Base-by-base conservation (phyloP, 2,113 vertebrate species). In the Platycercus adscitus region DNA sequence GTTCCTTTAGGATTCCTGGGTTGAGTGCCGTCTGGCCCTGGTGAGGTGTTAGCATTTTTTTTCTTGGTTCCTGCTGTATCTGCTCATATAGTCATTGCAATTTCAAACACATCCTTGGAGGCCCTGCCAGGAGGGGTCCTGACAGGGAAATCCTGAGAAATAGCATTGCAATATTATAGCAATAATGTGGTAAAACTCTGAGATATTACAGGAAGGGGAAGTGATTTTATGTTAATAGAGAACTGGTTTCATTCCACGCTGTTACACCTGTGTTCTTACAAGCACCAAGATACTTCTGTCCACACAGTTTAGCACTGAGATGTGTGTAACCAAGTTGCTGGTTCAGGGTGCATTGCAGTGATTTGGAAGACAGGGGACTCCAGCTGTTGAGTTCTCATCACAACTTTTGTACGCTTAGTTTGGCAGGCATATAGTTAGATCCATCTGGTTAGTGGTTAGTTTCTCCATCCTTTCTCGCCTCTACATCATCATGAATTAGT, bases 21-120 rank as follows among this genome's bases (percentile, higher is more conserved):
- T 79, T 82, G 73, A 52, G 43, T 63, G 43, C 88, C 33, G 2
- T 93, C 94, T 96, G 90, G 79, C 86, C 71, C 68, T 5, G 19
- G 79, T 23, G 88, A 88, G 68, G 56, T 90, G 49, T 25, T 88
- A 49, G 8, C 3, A 0, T 66, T 86, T 80, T 44, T 77, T 82
- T 68, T 77, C 28, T 44, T 82, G 41, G 7, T 50, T 83, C 46
- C 46, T 80, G 50, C 44, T 88, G 35, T 37, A 56, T 72, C 63
- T 70, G 49, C 53, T 83, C n/a, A 5, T 52, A 26, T 13, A 86
- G 49, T 49, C 52, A 26, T 5, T 73, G 68, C 31, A 49, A 81
- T 94, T 83, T 90, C 37, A 86, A 53, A 53, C 1, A 2, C 20
- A 16, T 37, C 33, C 11, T 4, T 52, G 46, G n/a, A 49, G 28